A percentile compares a stretch with the other conserved stretches of the same genome.
Conservation (phyloP, 2,113 vertebrate species). For the Nothoprocta pentlandii region DNA sequence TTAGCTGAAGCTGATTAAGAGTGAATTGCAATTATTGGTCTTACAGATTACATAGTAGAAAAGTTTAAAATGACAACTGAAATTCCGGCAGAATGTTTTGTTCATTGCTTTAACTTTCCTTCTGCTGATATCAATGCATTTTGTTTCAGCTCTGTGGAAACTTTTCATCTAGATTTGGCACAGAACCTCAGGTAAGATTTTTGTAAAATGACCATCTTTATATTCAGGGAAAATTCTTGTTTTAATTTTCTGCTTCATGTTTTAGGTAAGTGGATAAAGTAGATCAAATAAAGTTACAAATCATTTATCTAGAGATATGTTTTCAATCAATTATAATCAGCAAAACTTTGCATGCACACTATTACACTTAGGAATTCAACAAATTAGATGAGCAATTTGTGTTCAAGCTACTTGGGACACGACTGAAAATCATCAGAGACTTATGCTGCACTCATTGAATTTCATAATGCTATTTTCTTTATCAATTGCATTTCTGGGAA, state of each 20-base stretch:
- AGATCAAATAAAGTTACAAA: not conserved
- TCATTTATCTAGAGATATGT: not conserved
- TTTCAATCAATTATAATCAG: not conserved
- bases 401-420: not conserved
- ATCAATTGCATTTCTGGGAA: not conserved
- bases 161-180: slow-evolving; percentile 45
- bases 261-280: not conserved
- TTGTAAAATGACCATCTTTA: not conserved
- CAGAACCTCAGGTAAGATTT: slow-evolving; percentile 80
- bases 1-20: not conserved
- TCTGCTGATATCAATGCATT: slow-evolving; percentile 43
- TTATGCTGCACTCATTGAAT: not conserved
- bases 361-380: not conserved
- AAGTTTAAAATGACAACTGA: not conserved
- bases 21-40: not conserved
- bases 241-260: not conserved
- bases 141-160: slow-evolving; percentile 74
- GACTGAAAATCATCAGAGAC: not conserved
- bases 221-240: not conserved
- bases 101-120: not conserved
- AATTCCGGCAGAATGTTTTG: not conserved
- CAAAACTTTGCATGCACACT: not conserved
- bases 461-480: not conserved
- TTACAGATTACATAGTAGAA: fast-evolving
- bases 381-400: not conserved